Conservation (phyloP, 2,888 invertebrate species). For the Apodemia mormo region DNA sequence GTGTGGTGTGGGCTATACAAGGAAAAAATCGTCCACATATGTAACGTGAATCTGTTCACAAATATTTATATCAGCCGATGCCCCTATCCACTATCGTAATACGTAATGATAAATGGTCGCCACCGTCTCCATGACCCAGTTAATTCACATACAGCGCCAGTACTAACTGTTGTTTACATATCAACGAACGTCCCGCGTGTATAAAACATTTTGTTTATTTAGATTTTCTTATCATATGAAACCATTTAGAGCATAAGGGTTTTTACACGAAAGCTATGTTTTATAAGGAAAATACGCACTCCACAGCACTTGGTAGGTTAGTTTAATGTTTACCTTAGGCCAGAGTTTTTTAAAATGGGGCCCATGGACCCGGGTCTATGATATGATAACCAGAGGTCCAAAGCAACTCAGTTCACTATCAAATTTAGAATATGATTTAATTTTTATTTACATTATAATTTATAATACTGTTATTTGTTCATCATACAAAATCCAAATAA, state of each 20-base stretch:
- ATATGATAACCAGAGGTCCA: too few species aligned
- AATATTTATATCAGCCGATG: slow-evolving; percentile 29
- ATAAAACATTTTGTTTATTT: slow-evolving; percentile 1
- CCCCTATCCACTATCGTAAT: slow-evolving; percentile 26
- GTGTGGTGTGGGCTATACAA: not conserved
- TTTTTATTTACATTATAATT: too few species aligned
- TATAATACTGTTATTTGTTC: too few species aligned
- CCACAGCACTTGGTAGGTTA: too few species aligned
- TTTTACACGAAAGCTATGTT: too few species aligned
- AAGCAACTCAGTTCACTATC: too few species aligned
- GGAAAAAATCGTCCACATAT: not conserved
- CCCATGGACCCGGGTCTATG: too few species aligned
- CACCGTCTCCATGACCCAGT: slow-evolving; percentile 35
- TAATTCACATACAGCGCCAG: slow-evolving; percentile 14
- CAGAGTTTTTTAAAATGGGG: too few species aligned
- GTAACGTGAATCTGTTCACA: slow-evolving; percentile 19
- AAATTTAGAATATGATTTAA: too few species aligned
- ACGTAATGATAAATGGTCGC: slow-evolving; percentile 20
- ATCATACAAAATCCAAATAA: too few species aligned
- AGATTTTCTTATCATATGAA: not conserved
- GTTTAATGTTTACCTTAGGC: too few species aligned
- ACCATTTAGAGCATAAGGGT: not conserved
- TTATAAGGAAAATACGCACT: too few species aligned
- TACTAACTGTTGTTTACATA: slow-evolving; percentile 19
- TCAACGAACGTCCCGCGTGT: slow-evolving; percentile 10